These are phyloP conservation scores for Hydropsyche betteni DNA, from an alignment of 2,888 invertebrate species.

Conservation along the genomic window DNA sequence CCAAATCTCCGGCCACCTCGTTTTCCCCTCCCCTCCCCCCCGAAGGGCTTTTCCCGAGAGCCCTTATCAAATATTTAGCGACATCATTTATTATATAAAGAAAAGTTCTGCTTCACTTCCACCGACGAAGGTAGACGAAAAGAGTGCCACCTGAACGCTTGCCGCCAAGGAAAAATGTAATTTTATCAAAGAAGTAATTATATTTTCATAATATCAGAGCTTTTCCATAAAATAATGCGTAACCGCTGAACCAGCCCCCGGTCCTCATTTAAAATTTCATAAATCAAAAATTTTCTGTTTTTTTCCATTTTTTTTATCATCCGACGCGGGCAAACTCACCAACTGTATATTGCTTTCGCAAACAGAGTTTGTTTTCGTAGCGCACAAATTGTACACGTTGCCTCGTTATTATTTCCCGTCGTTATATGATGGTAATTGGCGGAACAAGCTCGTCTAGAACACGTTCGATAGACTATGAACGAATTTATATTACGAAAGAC, in stretches of 20 bases:
- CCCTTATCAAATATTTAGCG: slow-evolving; percentile 39
- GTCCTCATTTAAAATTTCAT: slow-evolving; percentile 20
- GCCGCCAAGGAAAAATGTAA: slow-evolving; percentile 9
- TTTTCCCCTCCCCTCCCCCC: slow-evolving; percentile 15
- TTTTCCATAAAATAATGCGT: slow-evolving; percentile 10
- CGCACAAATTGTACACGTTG: too few species aligned
- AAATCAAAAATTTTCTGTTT: slow-evolving; percentile 4
- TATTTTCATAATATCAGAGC: slow-evolving; percentile 8
- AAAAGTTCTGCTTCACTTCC: slow-evolving; percentile 32
- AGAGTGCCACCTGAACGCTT: slow-evolving; percentile 22
- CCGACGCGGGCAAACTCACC: not conserved
- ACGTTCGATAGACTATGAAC: too few species aligned
- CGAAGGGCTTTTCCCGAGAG: slow-evolving; percentile 28
- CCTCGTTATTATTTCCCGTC: too few species aligned
- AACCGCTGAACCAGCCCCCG: not conserved
- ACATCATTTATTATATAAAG: slow-evolving; percentile 38
- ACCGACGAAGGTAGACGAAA: not conserved
- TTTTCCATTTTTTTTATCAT: too few species aligned
- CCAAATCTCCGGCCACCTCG: slow-evolving; percentile 31
- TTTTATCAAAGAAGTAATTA: slow-evolving; percentile 21
- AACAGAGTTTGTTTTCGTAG: too few species aligned
- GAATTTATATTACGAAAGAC: too few species aligned
- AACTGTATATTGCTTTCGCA: not conserved
- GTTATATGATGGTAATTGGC: too few species aligned
- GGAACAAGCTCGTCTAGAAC: too few species aligned